Evolutionary conservation across 2,797 vertebrate genomes (phyloP).

Genomic region (Micropoecilia bifurca): DNA sequence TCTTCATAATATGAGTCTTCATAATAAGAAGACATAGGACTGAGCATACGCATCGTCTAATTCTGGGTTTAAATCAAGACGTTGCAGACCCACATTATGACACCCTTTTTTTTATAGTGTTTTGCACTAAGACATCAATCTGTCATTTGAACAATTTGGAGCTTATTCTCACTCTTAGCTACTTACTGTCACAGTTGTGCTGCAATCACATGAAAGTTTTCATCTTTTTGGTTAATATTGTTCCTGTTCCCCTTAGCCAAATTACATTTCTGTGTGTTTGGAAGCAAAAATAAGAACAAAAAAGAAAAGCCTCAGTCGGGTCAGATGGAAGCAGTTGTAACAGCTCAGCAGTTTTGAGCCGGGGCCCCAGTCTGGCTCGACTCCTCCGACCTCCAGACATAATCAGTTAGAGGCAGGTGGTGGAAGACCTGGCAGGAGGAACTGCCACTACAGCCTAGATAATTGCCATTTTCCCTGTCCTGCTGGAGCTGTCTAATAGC

Average conservation of each 20-base stretch:
- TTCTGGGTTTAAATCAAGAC: slow-evolving; percentile 21
- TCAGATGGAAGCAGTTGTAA: slow-evolving; percentile 59
- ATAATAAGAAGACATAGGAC: neutral
- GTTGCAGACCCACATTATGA: neutral
- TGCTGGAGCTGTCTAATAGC: slow-evolving; percentile 64
- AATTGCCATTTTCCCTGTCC: slow-evolving; percentile 59
- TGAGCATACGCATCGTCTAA: neutral
- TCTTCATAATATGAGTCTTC: neutral
- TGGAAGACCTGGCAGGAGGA: slow-evolving; percentile 53
- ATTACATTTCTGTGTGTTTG: slow-evolving; percentile 50
- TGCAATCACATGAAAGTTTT: slow-evolving; percentile 17
- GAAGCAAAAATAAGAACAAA: neutral
- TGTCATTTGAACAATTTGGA: slow-evolving; percentile 26
- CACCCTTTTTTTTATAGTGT: neutral
- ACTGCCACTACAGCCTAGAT: slow-evolving; percentile 31
- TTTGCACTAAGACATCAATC: neutral
- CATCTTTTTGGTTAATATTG: slow-evolving; percentile 29
- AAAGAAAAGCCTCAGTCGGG: slow-evolving; percentile 43
- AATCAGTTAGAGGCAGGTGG: slow-evolving; percentile 53
- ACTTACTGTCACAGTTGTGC: neutral
- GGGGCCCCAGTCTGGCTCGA: slow-evolving; percentile 45
- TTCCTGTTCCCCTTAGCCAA: slow-evolving; percentile 43
- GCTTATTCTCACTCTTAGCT: neutral
- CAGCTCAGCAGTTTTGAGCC: slow-evolving; percentile 70
- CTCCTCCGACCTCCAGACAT: slow-evolving; percentile 38